Evolutionary conservation across 2,888 invertebrate genomes (phyloP).

Genomic region (Xylota sylvarum): DNA sequence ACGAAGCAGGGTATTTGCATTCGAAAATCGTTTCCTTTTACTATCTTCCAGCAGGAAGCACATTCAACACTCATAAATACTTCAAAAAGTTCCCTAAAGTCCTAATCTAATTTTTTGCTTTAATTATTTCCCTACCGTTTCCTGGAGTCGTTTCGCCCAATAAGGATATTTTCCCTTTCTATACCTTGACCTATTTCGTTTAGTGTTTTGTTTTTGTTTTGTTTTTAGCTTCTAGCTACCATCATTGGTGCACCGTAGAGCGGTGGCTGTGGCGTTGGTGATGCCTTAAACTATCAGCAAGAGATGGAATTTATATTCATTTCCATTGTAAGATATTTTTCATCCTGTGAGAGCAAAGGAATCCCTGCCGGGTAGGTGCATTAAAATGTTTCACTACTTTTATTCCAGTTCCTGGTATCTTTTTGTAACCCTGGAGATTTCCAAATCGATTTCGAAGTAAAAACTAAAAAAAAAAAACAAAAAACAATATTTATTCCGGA

Average conservation of each 20-base stretch:
- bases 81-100: constrained; percentile 54
- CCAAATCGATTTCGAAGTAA: constrained; percentile 45
- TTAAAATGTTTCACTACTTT: constrained; percentile 52
- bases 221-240: constrained; percentile 8
- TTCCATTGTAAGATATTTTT: constrained; percentile 43
- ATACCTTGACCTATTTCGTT: constrained; percentile 24
- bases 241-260: constrained; percentile 11
- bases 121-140: constrained; percentile 51
- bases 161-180: constrained; percentile 51
- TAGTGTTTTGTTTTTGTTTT: constrained; percentile 32
- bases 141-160: constrained; percentile 22
- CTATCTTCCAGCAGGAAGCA: neutral
- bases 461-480: constrained; percentile 18
- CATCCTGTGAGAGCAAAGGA: constrained; percentile 45
- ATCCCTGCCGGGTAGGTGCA: constrained; percentile 50
- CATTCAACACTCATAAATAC: constrained; percentile 52
- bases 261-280: constrained; percentile 4
- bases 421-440: constrained; percentile 6
- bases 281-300: constrained; percentile 63
- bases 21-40: neutral
- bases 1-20: neutral
- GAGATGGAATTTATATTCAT: constrained; percentile 65
- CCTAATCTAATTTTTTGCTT: constrained; percentile 52
- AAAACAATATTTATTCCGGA: constrained; percentile 24
- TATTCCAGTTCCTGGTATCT: constrained; percentile 14